Evolutionary conservation across 2,113 vertebrate genomes (phyloP).

Genomic region (Engraulis encrasicolus): DNA sequence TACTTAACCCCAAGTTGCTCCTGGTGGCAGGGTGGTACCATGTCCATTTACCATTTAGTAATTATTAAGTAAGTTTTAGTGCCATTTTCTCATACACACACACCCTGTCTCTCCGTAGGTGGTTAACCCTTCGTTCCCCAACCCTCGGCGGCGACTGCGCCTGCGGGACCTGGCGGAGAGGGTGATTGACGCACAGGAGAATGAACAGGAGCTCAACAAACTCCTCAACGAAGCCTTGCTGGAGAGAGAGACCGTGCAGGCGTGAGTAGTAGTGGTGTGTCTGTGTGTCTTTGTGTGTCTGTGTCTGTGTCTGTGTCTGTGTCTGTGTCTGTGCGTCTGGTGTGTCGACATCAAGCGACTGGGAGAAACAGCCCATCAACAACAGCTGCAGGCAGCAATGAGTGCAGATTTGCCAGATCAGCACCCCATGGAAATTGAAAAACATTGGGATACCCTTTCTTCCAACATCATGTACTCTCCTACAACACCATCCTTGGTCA

Average conservation of each 20-base stretch:
- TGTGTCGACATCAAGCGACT: too few relatives aligned
- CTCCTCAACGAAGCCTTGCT: slow-evolving; percentile 91
- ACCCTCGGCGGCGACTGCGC: slow-evolving; percentile 88
- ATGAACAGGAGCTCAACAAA: slow-evolving; percentile 92
- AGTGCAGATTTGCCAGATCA: too few relatives aligned
- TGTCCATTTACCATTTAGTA: too few relatives aligned
- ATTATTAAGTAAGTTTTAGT: too few relatives aligned
- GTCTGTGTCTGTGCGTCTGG: not conserved
- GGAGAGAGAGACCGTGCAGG: slow-evolving; percentile 89
- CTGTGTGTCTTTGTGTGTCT: slow-evolving; percentile 59
- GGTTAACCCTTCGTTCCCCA: slow-evolving; percentile 92
- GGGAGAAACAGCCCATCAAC: too few relatives aligned
- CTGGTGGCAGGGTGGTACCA: too few relatives aligned
- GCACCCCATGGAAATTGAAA: too few relatives aligned
- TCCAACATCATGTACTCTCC: too few relatives aligned
- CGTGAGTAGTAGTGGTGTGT: slow-evolving; percentile 74
- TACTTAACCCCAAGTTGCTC: too few relatives aligned
- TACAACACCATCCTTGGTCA: too few relatives aligned
- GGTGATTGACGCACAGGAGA: slow-evolving; percentile 84
- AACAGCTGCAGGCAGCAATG: too few relatives aligned
- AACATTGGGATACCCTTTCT: too few relatives aligned
- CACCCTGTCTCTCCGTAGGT: slow-evolving; percentile 61
- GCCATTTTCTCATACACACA: not conserved
- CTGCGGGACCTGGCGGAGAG: slow-evolving; percentile 88
- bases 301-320: not conserved